Base-by-base conservation (phyloP, 1,140 invertebrate species). In the Elymnias hypermnestra region DNA sequence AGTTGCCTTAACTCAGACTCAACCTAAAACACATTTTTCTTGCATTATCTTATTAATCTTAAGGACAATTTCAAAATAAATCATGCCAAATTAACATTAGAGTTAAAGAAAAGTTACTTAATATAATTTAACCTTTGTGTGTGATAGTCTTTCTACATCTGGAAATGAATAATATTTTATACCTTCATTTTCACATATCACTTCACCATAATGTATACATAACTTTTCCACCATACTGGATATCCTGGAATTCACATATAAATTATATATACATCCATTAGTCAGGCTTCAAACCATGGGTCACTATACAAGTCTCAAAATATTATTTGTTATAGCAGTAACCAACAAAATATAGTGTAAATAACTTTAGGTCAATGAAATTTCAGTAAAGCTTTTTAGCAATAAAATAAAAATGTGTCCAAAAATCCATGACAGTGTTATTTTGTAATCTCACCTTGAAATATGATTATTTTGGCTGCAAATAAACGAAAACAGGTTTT, bases 391-490 rank as follows among this genome's bases (percentile, higher is more conserved):
- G n/a, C n/a, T n/a, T n/a, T n/a, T n/a, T n/a, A n/a, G n/a, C n/a
- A n/a, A n/a, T n/a, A n/a, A n/a, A n/a, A n/a, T n/a, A n/a, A n/a
- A n/a, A n/a, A n/a, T n/a, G n/a, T n/a, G n/a, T n/a, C n/a, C n/a
- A n/a, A n/a, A n/a, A n/a, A n/a, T n/a, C n/a, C n/a, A n/a, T n/a
- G n/a, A n/a, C n/a, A n/a, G n/a, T n/a, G n/a, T n/a, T n/a, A n/a
- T n/a, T n/a, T n/a, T n/a, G n/a, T n/a, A n/a, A n/a, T n/a, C n/a
- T 78, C 84, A 97, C 91, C 95, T 90, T 48, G 89, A 88, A 38
- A 99, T 98, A 67, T 99, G 95, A 81, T 99, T 99, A 74, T 99
- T 99, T 46, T 97, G 95, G 40, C 97, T 98, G 76, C 97, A 99
- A 55, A 99, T 98, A 72, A 99, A 99, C 7, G 95, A 94, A 69